Base-by-base conservation (phyloP, 2,888 invertebrate genomes). In the Macaria notata region DNA sequence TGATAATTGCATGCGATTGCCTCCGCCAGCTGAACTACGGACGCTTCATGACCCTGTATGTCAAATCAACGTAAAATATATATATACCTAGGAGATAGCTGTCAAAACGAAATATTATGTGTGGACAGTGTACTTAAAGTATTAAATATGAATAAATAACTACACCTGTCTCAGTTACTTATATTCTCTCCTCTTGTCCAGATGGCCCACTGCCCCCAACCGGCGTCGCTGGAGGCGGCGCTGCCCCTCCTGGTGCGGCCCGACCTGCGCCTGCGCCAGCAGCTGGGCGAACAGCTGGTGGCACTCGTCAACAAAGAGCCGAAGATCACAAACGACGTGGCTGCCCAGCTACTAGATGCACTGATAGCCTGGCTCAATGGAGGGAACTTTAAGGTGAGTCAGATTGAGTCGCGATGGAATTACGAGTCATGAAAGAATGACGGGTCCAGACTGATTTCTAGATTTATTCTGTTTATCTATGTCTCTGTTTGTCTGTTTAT, bases 361-460 rank as follows among this genome's bases (percentile, higher is more conserved):
- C 91, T 98, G 63, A 93, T 97, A 69, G 94, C 95, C 3, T 98
- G 98, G 98, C 93, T 98, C 72, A 95, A 95, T 70, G 97, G 97
- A 69, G 98, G 98, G 75, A 98, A 98, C 85, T 98, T 96, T 49
- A 46, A 52, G 55, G 50, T 50, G 19, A 19, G 19, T 19, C 19
- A 36, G 4, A 36, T 7, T 36, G n/a, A n/a, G n/a, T n/a, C 19
- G 19, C 19, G 19, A 19, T 19, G 19, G 19, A 19, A 19, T 19
- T 19, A 19, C 19, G 19, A 19, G 19, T 19, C 19, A 19, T 19
- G 19, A 19, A 19, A 19, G 19, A 19, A 19, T 19, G 19, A 19
- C 19, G 19, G 1, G 19, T 19, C 19, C 19, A 19, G 19, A 19
- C 19, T 19, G 19, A 19, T 19, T 19, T 19, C 19, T 19, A 19